These are phyloP conservation scores for Aplidium turbinatum DNA, from an alignment of 23 tunicate genomes.

Conservation along the genomic window DNA sequence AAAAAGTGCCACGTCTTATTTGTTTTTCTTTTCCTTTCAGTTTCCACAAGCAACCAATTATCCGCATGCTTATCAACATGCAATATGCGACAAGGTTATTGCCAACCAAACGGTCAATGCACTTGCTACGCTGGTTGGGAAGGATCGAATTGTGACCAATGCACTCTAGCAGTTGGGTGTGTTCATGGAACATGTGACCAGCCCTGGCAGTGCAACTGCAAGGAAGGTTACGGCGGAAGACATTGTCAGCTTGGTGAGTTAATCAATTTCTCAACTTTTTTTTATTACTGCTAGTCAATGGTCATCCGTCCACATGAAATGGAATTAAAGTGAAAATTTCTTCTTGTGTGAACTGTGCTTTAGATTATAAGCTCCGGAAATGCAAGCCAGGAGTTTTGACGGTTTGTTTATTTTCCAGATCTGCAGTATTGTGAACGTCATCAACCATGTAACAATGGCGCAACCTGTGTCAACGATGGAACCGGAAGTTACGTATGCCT, in stretches of 20 bases:
- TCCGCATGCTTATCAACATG: constrained; percentile 10
- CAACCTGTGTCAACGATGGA: constrained; percentile 56
- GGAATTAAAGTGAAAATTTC: too few relatives aligned
- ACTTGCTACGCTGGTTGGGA: constrained; percentile 76
- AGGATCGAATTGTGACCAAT: constrained; percentile 73
- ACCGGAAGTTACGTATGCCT: constrained; percentile 54
- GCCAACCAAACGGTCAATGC: constrained; percentile 32
- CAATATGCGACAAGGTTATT: constrained; percentile 26
- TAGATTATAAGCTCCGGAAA: neutral
- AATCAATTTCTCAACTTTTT: too few relatives aligned
- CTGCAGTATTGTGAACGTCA: constrained; percentile 66
- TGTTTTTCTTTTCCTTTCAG: constrained; percentile 9
- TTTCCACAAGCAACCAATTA: neutral
- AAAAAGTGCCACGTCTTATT: too few relatives aligned
- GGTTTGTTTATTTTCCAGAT: constrained; percentile 42
- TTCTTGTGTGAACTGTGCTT: too few relatives aligned
- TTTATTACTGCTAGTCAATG: too few relatives aligned
- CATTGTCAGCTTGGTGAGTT: constrained; percentile 63
- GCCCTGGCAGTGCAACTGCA: constrained; percentile 74
- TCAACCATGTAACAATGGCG: constrained; percentile 67
- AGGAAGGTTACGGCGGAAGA: constrained; percentile 71
- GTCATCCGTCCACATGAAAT: too few relatives aligned
- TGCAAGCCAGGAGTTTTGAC: neutral
- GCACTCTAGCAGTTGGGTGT: constrained; percentile 59
- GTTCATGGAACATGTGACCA: constrained; percentile 68